Percentiles rank a stretch among this genome's conserved stretches.
Conservation (phyloP, 2,113 vertebrate species). For the Melospiza georgiana region DNA sequence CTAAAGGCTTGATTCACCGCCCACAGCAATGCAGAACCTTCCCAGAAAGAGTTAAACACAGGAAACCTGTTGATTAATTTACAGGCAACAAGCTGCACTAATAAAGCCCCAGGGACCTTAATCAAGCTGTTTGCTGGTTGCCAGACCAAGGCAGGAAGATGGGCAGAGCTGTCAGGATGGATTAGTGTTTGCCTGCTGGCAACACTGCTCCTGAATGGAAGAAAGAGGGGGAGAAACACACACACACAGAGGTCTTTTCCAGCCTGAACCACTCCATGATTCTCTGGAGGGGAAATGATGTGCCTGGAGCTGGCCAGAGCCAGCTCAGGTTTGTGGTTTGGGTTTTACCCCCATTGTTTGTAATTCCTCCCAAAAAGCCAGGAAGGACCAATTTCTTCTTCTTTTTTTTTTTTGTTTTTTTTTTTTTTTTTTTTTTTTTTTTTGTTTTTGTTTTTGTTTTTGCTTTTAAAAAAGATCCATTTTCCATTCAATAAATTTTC, state of each 20-base stretch:
- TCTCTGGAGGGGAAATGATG: background rate
- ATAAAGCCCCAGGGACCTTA: conserved; percentile 36
- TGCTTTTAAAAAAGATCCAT: background rate
- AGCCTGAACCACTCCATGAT: background rate
- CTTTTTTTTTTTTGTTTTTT: background rate
- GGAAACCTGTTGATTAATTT: conserved; percentile 62
- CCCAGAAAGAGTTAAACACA: conserved; percentile 41
- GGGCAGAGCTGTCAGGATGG: conserved; percentile 59
- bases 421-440: too few species aligned
- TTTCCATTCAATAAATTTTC: background rate
- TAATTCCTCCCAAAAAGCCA: background rate
- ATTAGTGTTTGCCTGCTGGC: conserved; percentile 46
- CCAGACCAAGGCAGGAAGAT: conserved; percentile 48
- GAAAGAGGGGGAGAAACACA: background rate
- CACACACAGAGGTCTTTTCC: background rate
- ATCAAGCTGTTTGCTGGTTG: conserved; percentile 57
- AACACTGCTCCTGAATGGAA: conserved; percentile 13
- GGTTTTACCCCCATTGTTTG: conserved; percentile 14
- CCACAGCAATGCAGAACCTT: background rate
- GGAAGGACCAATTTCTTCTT: background rate
- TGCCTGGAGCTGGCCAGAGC: background rate
- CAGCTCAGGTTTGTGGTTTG: background rate
- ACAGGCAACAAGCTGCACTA: conserved; percentile 52
- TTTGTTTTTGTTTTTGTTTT: background rate
- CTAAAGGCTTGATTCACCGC: background rate